Percentiles rank a stretch among this genome's conserved stretches.
Evolutionary conservation across 1,140 invertebrate species (phyloP).

Genomic region (Augochlora pura): DNA sequence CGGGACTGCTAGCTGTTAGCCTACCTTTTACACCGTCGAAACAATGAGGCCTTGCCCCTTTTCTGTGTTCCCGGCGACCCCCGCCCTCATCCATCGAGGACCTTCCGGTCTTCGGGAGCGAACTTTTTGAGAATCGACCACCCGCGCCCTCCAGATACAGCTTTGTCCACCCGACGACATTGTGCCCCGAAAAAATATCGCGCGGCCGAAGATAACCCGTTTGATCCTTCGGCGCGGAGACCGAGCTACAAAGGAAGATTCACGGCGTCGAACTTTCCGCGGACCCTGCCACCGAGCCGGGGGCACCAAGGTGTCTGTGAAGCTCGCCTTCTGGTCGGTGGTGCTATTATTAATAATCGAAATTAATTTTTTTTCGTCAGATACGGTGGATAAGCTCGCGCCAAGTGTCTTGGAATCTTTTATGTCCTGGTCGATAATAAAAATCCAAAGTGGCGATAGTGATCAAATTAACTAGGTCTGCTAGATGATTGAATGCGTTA

Average conservation of each 20-base stretch:
- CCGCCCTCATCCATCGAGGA: conserved; percentile 36
- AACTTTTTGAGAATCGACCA: conserved; percentile 57
- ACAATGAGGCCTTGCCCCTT: conserved; percentile 55
- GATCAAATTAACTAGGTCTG: too few species aligned
- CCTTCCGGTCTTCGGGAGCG: conserved; percentile 57
- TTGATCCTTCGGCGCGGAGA: not conserved
- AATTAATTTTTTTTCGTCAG: too few species aligned
- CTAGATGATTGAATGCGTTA: too few species aligned
- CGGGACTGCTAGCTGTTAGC: conserved; percentile 56
- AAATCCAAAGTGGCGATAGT: too few species aligned
- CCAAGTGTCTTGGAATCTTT: too few species aligned
- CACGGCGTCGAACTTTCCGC: not conserved
- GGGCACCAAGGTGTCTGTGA: not conserved
- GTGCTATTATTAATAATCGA: too few species aligned
- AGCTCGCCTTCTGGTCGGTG: too few species aligned
- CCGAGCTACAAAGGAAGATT: not conserved
- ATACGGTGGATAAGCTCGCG: too few species aligned
- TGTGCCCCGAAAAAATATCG: conserved; percentile 9
- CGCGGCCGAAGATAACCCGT: not conserved
- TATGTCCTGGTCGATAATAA: too few species aligned
- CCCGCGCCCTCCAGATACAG: not conserved
- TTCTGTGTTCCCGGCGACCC: conserved; percentile 14
- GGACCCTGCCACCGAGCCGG: not conserved
- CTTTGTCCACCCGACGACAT: not conserved
- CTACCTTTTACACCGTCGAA: conserved; percentile 64